Conservation (phyloP, 1,140 invertebrate genomes). For the Heliconius eleuchia region DNA sequence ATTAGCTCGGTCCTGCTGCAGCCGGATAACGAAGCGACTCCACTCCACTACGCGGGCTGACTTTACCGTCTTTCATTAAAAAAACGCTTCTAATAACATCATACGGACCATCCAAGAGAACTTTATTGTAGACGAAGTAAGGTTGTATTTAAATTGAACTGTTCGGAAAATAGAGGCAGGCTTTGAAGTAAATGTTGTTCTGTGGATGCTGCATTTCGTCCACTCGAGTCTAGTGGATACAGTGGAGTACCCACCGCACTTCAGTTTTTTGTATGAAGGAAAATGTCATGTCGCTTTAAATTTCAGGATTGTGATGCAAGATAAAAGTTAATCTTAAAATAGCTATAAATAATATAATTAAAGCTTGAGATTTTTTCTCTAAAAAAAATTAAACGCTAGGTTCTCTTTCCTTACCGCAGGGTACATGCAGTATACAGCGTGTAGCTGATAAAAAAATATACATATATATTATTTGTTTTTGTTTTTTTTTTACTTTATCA, state of each 20-base stretch:
- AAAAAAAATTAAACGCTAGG: no score
- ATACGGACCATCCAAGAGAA: conserved; percentile 34
- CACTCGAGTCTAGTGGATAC: conserved; percentile 62
- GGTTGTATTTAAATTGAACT: conserved; percentile 32
- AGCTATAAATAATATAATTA: conserved; percentile 7
- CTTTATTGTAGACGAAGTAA: conserved; percentile 32
- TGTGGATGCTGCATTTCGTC: conserved; percentile 63
- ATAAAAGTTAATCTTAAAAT: conserved; percentile 14
- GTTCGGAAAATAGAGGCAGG: conserved; percentile 27
- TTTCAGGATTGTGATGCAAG: conserved; percentile 28
- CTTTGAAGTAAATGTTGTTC: conserved; percentile 51
- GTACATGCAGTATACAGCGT: no score
- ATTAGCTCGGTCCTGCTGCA: conserved; percentile 67
- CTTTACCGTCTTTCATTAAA: conserved; percentile 53
- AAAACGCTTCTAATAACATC: conserved; percentile 40
- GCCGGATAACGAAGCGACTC: conserved; percentile 70
- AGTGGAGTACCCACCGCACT: conserved; percentile 53
- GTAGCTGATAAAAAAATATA: no score
- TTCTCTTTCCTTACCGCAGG: no score
- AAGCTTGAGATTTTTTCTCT: background rate
- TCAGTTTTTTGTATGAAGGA: conserved; percentile 49
- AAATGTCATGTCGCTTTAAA: conserved; percentile 30
- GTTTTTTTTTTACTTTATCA: no score
- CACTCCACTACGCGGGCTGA: conserved; percentile 64
- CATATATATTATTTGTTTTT: no score